Evolutionary conservation across 2,797 vertebrate species (phyloP), one percentile per base, ranked within the genome.

Genomic region (Falco cherrug): DNA sequence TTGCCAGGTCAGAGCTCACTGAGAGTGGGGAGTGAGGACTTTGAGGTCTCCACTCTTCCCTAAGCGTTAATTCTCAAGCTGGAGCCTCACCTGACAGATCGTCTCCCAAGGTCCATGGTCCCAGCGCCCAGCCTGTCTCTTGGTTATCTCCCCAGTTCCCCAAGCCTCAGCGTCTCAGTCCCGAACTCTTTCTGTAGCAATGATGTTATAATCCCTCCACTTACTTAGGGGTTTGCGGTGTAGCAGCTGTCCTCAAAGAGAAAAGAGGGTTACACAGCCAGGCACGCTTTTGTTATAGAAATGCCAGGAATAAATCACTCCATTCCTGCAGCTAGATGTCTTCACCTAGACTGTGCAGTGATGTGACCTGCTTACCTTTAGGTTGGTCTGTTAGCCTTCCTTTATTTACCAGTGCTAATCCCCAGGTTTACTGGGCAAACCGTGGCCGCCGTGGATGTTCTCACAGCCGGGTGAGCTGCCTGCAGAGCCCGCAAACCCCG

Each of bases 11-110:
- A 84, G 53, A 74, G 22, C 19, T 60, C 37, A 51, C 31, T 14
- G 53, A 25, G 31, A 78, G 43, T 25, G 57, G 28, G 37, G 10
- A 47, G 29, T 0, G 0, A 31, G 25, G 41, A 75, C 37, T 50
- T 8, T 6, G 43, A 75, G 39, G n/a, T 67, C 63, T 87, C 20
- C 26, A 43, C 10, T 28, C 26, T 91, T 73, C 48, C 48, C 19
- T 45, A 81, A 51, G 54, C 25, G 57, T n/a, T 61, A 65, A 57
- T 61, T 82, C 47, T 85, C 19, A 63, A 45, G 28, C 29, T 79
- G 61, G n/a, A 88, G 22, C 13, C 59, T 71, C 33, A 68, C 19
- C 39, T 69, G 45, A 18, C 47, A 60, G 35, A 22, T 31, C 60
- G 33, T 45, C 51, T 79, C n/a, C 57, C 28, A 90, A 57, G 41